These are phyloP conservation scores for Troglohyphantes excavatus DNA, from an alignment of 2,888 invertebrate genomes.

Conservation along the genomic window DNA sequence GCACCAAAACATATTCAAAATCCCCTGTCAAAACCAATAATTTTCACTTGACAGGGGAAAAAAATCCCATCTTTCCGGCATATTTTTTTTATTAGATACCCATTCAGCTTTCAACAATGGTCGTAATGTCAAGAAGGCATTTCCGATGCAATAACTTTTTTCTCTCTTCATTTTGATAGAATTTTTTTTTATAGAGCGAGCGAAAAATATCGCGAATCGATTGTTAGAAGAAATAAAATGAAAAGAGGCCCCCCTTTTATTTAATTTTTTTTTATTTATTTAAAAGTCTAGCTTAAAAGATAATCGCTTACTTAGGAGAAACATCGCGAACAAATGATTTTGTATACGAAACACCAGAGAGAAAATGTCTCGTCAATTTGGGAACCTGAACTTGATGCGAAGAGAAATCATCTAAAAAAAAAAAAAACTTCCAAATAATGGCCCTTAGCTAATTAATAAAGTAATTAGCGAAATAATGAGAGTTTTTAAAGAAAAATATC, in stretches of 20 bases:
- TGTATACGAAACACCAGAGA: slow-evolving; percentile 31
- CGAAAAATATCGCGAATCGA: slow-evolving; percentile 53
- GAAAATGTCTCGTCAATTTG: slow-evolving; percentile 12
- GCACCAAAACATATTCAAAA: slow-evolving; percentile 17
- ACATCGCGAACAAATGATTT: slow-evolving; percentile 4
- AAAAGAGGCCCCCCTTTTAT: not conserved
- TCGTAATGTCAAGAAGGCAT: slow-evolving; percentile 50
- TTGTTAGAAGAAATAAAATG: slow-evolving; percentile 11
- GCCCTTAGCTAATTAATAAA: slow-evolving; percentile 34
- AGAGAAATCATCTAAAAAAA: not conserved
- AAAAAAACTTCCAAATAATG: slow-evolving; percentile 10
- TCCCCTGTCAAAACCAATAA: slow-evolving; percentile 40
- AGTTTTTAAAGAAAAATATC: slow-evolving; percentile 36
- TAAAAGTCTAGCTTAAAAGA: not conserved
- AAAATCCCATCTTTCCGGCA: not conserved
- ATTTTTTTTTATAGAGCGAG: not conserved
- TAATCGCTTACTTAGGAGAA: slow-evolving; percentile 25
- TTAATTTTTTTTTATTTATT: slow-evolving; percentile 25
- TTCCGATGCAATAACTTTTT: slow-evolving; percentile 36
- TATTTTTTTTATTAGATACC: slow-evolving; percentile 25
- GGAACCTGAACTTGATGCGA: not conserved
- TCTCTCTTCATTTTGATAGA: not conserved
- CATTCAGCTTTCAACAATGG: slow-evolving; percentile 56
- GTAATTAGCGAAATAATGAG: slow-evolving; percentile 53
- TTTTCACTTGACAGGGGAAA: slow-evolving; percentile 27